These are phyloP conservation scores for Hedychridium roseum DNA, from an alignment of 2,888 invertebrate genomes.

Conservation along the genomic window DNA sequence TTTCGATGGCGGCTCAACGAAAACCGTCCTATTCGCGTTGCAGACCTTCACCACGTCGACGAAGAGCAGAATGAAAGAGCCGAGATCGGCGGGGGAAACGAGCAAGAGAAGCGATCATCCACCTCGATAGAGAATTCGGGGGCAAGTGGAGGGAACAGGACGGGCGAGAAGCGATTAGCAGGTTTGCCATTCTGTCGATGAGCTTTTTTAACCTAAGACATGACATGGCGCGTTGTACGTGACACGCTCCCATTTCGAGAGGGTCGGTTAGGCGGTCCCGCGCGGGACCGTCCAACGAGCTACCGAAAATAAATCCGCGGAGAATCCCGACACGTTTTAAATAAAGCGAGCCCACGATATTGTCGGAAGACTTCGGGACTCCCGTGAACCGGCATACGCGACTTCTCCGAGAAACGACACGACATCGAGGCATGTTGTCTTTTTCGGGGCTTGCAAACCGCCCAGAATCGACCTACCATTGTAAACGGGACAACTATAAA, in stretches of 20 bases:
- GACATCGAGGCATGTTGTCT: too few relatives aligned
- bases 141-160: neutral
- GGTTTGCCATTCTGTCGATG: too few relatives aligned
- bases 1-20: too few relatives aligned
- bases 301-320: conserved; percentile 55
- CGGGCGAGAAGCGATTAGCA: neutral
- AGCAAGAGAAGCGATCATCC: neutral
- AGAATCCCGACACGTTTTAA: conserved; percentile 54
- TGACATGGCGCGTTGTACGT: too few relatives aligned
- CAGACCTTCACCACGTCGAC: too few relatives aligned
- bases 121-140: neutral
- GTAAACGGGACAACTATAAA: too few relatives aligned
- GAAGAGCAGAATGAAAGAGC: conserved; percentile 28
- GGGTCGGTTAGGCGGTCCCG: conserved; percentile 23
- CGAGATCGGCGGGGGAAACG: conserved; percentile 4
- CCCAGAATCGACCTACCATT: neutral
- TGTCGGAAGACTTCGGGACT: conserved; percentile 15
- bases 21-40: too few relatives aligned
- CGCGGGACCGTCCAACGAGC: conserved; percentile 39
- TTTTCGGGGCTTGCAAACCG: neutral
- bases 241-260: conserved; percentile 16
- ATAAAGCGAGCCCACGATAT: conserved; percentile 46
- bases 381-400: neutral
- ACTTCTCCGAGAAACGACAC: neutral
- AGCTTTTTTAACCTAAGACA: too few relatives aligned